Percentiles rank a stretch among this genome's conserved stretches.
Conservation (phyloP, 2,888 invertebrate genomes). For the Meiosimyza platycephala region DNA sequence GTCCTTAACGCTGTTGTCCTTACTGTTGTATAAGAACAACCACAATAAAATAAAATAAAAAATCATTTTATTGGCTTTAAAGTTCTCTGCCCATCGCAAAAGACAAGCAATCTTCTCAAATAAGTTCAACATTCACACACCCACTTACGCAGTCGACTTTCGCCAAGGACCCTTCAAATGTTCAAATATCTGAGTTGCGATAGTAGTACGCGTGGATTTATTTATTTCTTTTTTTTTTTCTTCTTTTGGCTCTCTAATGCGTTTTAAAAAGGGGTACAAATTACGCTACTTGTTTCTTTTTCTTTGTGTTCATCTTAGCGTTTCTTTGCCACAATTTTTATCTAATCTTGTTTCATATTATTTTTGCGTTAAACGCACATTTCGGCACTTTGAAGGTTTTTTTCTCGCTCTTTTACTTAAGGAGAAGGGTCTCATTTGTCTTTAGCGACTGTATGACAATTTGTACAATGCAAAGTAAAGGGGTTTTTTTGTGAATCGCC, state of each 20-base stretch:
- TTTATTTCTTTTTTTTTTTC: too few relatives aligned
- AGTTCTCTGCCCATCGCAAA: conserved; percentile 48
- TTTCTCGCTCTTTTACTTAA: background rate
- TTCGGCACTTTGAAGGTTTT: conserved; percentile 50
- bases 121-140: conserved; percentile 55
- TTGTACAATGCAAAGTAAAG: conserved; percentile 28
- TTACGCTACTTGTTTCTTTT: conserved; percentile 56
- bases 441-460: conserved; percentile 20
- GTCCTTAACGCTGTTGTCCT: conserved; percentile 33
- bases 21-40: conserved; percentile 30
- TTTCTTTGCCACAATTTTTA: conserved; percentile 52
- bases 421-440: conserved; percentile 6
- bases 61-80: conserved; percentile 66
- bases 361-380: conserved; percentile 58
- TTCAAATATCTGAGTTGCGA: conserved; percentile 6
- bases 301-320: conserved; percentile 47
- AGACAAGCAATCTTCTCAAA: conserved; percentile 43
- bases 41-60: conserved; percentile 44
- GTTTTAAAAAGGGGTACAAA: conserved; percentile 57
- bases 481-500: background rate
- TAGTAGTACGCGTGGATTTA: background rate
- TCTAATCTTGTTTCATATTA: conserved; percentile 61
- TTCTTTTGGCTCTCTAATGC: conserved; percentile 8
- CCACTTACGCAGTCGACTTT: conserved; percentile 40
- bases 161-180: conserved; percentile 26